Percentiles rank a stretch among this genome's conserved stretches.
These are phyloP conservation scores for Eristalis pertinax DNA, from an alignment of 2,888 invertebrate species.

Conservation along the genomic window DNA sequence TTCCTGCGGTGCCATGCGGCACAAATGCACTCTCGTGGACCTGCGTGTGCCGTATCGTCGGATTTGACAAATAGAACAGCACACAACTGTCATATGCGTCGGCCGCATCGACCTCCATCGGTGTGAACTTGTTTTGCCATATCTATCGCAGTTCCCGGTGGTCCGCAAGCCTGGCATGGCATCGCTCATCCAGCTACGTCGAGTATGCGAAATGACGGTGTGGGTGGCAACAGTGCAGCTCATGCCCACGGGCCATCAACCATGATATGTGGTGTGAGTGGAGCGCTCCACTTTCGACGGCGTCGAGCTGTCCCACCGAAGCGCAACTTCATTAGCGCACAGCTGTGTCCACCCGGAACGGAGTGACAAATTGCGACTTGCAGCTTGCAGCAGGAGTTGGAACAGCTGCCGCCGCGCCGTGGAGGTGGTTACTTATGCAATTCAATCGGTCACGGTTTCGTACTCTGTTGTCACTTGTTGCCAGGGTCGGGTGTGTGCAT, in stretches of 20 bases:
- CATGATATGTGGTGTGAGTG: not conserved
- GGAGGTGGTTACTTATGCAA: constrained; percentile 1
- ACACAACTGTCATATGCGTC: constrained; percentile 31
- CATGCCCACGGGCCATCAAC: constrained; percentile 19
- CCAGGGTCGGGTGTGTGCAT: not conserved
- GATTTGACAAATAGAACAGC: constrained; percentile 4
- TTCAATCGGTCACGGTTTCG: not conserved
- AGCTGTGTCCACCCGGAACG: not conserved
- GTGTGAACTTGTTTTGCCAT: constrained; percentile 17
- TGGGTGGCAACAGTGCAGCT: constrained; percentile 3
- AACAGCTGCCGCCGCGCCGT: too few species aligned
- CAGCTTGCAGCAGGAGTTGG: not conserved
- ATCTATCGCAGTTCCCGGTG: constrained; percentile 3
- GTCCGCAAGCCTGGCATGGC: not conserved
- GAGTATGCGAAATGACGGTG: not conserved
- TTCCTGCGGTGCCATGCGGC: constrained; percentile 12
- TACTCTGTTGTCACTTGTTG: not conserved
- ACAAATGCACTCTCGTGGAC: constrained; percentile 17
- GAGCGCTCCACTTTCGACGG: constrained; percentile 2
- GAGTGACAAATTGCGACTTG: constrained; percentile 17
- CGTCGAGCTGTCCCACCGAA: constrained; percentile 9
- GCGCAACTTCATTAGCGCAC: constrained; percentile 17
- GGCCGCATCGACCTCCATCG: constrained; percentile 14
- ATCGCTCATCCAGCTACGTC: not conserved
- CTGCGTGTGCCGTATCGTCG: not conserved